Percentiles rank a stretch among this genome's conserved stretches.
Evolutionary conservation across 2,113 vertebrate species (phyloP).

Genomic region (Ictalurus furcatus): DNA sequence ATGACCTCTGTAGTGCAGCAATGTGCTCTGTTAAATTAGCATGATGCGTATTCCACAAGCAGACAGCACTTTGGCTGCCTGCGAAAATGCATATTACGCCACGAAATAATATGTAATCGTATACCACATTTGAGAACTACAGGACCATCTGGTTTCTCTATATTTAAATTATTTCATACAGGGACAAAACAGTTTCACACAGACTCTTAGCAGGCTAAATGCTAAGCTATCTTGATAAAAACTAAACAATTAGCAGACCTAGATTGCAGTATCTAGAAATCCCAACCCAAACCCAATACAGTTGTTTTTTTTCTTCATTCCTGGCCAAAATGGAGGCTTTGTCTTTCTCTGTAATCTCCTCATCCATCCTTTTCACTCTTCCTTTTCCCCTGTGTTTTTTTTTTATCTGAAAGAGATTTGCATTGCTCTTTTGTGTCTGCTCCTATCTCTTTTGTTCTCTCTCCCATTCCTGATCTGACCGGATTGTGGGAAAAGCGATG

Average conservation of each 20-base stretch:
- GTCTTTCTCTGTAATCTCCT: slow-evolving; percentile 47
- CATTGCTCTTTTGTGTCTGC: slow-evolving; percentile 54
- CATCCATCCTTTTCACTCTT: slow-evolving; percentile 47
- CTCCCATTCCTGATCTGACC: slow-evolving; percentile 56
- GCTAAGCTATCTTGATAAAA: background rate
- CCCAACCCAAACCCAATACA: background rate
- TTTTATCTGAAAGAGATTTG: slow-evolving; percentile 52
- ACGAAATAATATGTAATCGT: background rate
- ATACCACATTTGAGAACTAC: background rate
- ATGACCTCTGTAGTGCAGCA: slow-evolving; percentile 44
- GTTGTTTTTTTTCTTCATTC: background rate
- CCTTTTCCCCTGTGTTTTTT: slow-evolving; percentile 31
- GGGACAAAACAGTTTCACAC: background rate
- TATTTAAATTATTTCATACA: background rate
- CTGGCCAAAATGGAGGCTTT: slow-evolving; percentile 50
- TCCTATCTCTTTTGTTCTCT: slow-evolving; percentile 56
- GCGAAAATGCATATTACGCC: background rate
- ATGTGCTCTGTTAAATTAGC: slow-evolving; percentile 46
- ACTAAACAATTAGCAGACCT: background rate
- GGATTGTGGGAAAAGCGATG: slow-evolving; percentile 54
- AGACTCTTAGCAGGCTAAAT: background rate
- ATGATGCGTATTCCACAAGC: slow-evolving; percentile 28
- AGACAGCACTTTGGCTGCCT: slow-evolving; percentile 27
- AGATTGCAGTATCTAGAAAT: background rate
- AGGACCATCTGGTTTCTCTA: background rate